These are phyloP conservation scores for Parochlus steinenii DNA, from an alignment of 2,888 invertebrate genomes.

Conservation along the genomic window DNA sequence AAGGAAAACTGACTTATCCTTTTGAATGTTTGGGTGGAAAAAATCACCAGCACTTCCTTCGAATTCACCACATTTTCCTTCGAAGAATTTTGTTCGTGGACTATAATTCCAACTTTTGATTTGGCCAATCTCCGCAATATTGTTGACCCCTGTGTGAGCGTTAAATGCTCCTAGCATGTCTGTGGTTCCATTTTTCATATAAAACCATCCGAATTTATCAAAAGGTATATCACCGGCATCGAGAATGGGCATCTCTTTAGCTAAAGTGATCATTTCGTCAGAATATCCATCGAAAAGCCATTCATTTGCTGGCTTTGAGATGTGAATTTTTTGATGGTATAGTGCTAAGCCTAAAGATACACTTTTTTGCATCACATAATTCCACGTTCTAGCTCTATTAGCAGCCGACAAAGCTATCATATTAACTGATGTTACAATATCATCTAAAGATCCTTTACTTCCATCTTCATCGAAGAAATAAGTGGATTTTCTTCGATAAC, in stretches of 20 bases:
- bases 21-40: slow-evolving; percentile 46
- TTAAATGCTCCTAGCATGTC: slow-evolving; percentile 59
- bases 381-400: slow-evolving; percentile 37
- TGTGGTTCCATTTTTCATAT: slow-evolving; percentile 56
- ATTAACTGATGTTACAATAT: slow-evolving; percentile 56
- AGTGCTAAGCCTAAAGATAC: slow-evolving; percentile 41
- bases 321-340: slow-evolving; percentile 37
- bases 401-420: slow-evolving; percentile 48
- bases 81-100: slow-evolving; percentile 35
- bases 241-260: slow-evolving; percentile 37
- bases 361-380: slow-evolving; percentile 36
- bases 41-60: slow-evolving; percentile 68
- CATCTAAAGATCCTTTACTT: slow-evolving; percentile 51
- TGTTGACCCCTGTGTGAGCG: slow-evolving; percentile 50
- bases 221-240: slow-evolving; percentile 41
- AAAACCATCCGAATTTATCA: slow-evolving; percentile 79
- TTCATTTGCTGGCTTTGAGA: slow-evolving; percentile 47
- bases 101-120: slow-evolving; percentile 55
- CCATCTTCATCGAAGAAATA: slow-evolving; percentile 51
- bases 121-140: slow-evolving; percentile 46
- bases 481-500: slow-evolving; percentile 45
- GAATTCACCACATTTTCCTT: slow-evolving; percentile 40
- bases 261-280: slow-evolving; percentile 52
- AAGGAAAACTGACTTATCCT: slow-evolving; percentile 38
- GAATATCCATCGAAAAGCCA: slow-evolving; percentile 66